phyloP scores from a whole-genome alignment of 2,113 vertebrate genomes.

The Sebastes schlegelii region DNA sequence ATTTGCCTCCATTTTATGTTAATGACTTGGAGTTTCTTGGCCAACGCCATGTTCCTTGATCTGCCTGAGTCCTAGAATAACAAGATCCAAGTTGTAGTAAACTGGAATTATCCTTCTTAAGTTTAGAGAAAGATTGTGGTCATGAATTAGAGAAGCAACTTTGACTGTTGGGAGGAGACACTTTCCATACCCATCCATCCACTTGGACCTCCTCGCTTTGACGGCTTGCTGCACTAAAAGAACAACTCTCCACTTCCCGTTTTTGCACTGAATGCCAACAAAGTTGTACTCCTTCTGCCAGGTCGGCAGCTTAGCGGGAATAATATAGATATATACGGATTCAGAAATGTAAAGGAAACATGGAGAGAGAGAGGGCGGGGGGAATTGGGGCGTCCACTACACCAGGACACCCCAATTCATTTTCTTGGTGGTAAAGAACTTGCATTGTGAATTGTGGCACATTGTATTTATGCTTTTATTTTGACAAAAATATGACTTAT shows the following conservation, averaged over 20 bases:
- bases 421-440: too few species aligned
- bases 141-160: background rate
- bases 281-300: too few species aligned
- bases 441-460: background rate
- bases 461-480: background rate
- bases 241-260: too few species aligned
- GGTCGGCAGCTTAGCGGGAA: too few species aligned
- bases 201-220: background rate
- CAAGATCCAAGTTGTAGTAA: background rate
- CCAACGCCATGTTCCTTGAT: background rate
- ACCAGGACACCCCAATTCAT: too few species aligned
- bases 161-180: background rate
- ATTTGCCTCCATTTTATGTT: background rate
- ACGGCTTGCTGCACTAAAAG: too few species aligned
- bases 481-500: background rate
- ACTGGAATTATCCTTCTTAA: background rate
- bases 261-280: too few species aligned
- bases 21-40: too few species aligned
- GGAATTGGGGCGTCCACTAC: too few species aligned
- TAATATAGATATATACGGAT: too few species aligned
- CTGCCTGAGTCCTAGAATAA: background rate
- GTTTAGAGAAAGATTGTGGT: background rate
- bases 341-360: too few species aligned
- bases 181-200: background rate
- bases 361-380: too few species aligned